phyloP scores from a whole-genome alignment of 1,140 invertebrate genomes.

The Schmidtea mediterranea region DNA sequence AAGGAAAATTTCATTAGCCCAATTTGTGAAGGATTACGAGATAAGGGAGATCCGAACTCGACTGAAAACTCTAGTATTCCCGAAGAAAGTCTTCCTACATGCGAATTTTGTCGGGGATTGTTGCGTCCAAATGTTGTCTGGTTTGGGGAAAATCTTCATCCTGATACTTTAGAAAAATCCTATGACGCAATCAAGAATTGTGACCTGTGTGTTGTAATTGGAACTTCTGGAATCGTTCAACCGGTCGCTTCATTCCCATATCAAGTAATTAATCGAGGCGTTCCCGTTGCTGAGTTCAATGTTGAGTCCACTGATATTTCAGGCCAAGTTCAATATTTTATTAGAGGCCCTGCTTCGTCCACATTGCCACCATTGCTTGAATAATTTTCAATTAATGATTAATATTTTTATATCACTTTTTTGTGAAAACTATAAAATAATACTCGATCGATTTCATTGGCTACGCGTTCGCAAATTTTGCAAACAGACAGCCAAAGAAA shows the following conservation, averaged over 20 bases:
- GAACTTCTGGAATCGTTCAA: slow-evolving; percentile 58
- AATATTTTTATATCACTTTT: no score
- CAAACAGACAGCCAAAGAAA: no score
- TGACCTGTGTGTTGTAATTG: slow-evolving; percentile 49
- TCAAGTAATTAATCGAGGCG: slow-evolving; percentile 40
- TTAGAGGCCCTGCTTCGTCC: no score
- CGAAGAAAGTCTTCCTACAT: no score
- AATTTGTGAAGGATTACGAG: slow-evolving; percentile 42
- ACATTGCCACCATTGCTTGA: no score
- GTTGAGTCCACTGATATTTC: slow-evolving; percentile 32
- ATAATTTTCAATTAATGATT: no score
- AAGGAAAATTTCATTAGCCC: slow-evolving; percentile 43
- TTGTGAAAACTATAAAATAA: no score
- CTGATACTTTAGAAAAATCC: slow-evolving; percentile 35
- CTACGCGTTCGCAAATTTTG: no score
- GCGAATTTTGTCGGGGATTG: slow-evolving; percentile 40
- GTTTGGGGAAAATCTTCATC: slow-evolving; percentile 55
- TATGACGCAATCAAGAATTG: slow-evolving; percentile 38
- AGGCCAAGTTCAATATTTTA: no score
- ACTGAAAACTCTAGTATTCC: no score
- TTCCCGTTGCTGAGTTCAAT: slow-evolving; percentile 65
- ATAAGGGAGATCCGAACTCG: slow-evolving; percentile 33
- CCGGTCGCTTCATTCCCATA: slow-evolving; percentile 72
- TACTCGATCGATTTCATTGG: no score
- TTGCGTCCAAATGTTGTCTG: slow-evolving; percentile 57